Conservation (phyloP, 2,113 vertebrate genomes). For the Rhea pennata region DNA sequence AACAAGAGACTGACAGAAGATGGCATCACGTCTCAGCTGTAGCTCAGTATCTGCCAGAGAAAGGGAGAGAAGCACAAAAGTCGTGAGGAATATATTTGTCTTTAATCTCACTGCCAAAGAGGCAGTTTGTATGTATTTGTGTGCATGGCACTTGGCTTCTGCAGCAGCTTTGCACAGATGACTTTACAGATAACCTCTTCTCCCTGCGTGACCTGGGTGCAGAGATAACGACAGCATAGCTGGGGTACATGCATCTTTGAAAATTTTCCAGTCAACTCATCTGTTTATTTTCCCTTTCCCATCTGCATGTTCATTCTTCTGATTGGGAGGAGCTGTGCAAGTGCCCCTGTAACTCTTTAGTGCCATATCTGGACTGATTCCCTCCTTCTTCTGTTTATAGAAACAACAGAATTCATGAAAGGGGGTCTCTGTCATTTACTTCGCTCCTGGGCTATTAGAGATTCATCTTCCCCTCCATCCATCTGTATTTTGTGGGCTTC, state of each 20-base stretch:
- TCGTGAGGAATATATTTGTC: neutral
- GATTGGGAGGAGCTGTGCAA: neutral
- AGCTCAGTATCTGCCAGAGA: constrained; percentile 87
- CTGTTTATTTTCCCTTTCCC: neutral
- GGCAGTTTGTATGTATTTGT: too few species aligned
- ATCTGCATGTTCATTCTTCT: neutral
- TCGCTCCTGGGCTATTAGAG: constrained; percentile 17
- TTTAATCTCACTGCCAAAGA: neutral
- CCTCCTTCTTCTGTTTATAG: neutral
- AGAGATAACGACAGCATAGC: neutral
- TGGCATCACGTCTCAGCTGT: constrained; percentile 90
- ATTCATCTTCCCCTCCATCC: neutral
- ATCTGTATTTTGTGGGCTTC: neutral
- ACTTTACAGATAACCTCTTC: neutral
- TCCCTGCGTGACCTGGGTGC: neutral
- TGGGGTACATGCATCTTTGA: neutral
- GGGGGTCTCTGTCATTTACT: neutral
- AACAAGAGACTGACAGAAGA: constrained; percentile 94
- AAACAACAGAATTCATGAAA: constrained; percentile 22
- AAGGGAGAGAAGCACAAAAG: neutral
- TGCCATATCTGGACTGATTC: neutral
- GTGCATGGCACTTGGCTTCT: neutral
- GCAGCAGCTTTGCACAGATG: neutral
- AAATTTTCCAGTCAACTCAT: neutral
- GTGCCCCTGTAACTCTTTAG: neutral